A percentile compares a stretch with the other conserved stretches of the same genome.
phyloP scores from a whole-genome alignment of 2,888 invertebrate species.

The Phyto melanocephala region DNA sequence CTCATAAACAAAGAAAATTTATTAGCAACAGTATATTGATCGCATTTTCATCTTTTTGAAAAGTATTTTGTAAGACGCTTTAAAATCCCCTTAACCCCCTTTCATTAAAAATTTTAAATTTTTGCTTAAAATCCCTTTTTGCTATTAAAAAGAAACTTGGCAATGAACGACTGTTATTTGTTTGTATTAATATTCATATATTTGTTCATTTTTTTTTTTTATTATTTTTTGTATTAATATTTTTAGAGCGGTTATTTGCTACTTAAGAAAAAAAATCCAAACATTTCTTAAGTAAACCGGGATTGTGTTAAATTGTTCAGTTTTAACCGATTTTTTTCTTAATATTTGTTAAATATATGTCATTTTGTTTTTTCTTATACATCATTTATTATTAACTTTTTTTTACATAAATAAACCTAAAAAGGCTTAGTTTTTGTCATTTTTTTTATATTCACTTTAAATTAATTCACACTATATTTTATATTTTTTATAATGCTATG shows the following conservation, averaged over 20 bases:
- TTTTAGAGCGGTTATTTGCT: constrained; percentile 64
- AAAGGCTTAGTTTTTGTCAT: constrained; percentile 44
- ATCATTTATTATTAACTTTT: constrained; percentile 48
- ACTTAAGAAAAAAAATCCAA: constrained; percentile 66
- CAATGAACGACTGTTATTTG: constrained; percentile 22
- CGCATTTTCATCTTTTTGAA: no score
- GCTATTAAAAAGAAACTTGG: background rate
- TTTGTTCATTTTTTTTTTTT: constrained; percentile 48
- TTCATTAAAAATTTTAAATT: no score
- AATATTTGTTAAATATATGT: constrained; percentile 49
- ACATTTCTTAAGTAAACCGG: constrained; percentile 66
- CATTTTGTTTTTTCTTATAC: constrained; percentile 46
- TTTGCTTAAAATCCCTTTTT: no score
- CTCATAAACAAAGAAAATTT: no score
- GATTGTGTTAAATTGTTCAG: constrained; percentile 60
- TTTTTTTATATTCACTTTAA: constrained; percentile 48
- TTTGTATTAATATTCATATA: constrained; percentile 64
- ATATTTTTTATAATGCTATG: constrained; percentile 57
- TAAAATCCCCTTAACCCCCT: no score
- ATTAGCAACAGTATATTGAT: no score
- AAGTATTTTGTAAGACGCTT: no score
- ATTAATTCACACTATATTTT: constrained; percentile 63
- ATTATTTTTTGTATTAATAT: constrained; percentile 64
- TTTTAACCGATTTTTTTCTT: constrained; percentile 43
- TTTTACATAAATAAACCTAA: constrained; percentile 64